These are phyloP conservation scores for Sternotherus odoratus DNA, from an alignment of 2,797 vertebrate species.

Conservation along the genomic window DNA sequence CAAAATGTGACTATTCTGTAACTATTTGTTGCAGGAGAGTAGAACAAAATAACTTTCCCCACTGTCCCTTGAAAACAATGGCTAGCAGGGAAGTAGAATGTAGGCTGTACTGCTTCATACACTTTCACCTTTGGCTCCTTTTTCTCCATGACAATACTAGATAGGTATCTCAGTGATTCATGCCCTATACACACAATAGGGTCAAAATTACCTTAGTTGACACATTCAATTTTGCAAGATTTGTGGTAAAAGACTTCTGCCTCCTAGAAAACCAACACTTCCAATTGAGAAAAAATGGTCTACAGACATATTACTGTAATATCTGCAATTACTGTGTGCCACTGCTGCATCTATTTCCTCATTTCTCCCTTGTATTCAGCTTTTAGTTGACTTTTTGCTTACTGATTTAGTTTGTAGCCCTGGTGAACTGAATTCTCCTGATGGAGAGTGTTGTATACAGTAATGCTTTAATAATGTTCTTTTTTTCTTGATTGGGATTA, in stretches of 20 bases:
- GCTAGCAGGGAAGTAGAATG: neutral
- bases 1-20: neutral
- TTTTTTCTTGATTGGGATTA: neutral
- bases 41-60: neutral
- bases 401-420: neutral
- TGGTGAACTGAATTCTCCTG: neutral
- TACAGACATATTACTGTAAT: neutral
- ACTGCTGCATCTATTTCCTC: neutral
- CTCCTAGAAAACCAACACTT: neutral
- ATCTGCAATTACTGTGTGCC: neutral
- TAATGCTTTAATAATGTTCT: neutral
- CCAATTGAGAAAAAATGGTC: neutral
- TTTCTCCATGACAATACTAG: neutral
- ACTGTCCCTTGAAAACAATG: neutral
- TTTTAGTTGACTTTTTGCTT: neutral
- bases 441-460: neutral
- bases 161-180: neutral
- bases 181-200: neutral
- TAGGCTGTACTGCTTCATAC: neutral
- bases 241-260: neutral
- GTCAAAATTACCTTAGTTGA: neutral
- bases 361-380: neutral
- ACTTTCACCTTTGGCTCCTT: neutral
- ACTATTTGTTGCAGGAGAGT: neutral
- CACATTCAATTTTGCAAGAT: neutral